These are phyloP conservation scores for Anarrhichthys ocellatus DNA, from an alignment of 2,113 vertebrate genomes.

Conservation along the genomic window DNA sequence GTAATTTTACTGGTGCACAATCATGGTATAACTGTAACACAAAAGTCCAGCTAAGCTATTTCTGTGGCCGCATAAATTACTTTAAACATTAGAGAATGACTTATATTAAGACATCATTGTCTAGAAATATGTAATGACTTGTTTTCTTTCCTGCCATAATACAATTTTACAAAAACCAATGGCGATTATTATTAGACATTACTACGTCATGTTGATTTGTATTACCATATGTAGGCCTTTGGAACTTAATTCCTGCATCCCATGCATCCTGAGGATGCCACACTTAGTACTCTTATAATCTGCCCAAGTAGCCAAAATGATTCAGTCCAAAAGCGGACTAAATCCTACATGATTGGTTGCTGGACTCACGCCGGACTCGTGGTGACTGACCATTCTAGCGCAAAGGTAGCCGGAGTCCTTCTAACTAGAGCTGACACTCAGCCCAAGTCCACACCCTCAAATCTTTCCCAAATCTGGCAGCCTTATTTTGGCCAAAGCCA, in stretches of 20 bases:
- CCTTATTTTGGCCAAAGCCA: constrained; percentile 26
- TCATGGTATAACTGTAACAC: background rate
- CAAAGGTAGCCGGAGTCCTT: constrained; percentile 32
- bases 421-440: constrained; percentile 38
- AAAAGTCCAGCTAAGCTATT: constrained; percentile 1
- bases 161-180: background rate
- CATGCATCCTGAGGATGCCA: constrained; percentile 1
- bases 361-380: constrained; percentile 30
- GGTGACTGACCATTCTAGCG: constrained; percentile 26
- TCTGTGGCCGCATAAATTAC: background rate
- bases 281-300: constrained; percentile 12
- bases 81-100: background rate
- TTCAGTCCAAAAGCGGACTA: constrained; percentile 20
- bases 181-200: background rate
- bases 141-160: background rate
- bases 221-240: background rate
- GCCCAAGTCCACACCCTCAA: constrained; percentile 39
- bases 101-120: background rate
- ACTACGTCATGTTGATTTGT: background rate
- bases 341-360: constrained; percentile 40
- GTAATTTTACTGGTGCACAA: background rate
- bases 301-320: constrained; percentile 27
- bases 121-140: background rate
- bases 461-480: constrained; percentile 41
- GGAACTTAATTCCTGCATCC: background rate